phyloP scores from a whole-genome alignment of 2,113 vertebrate species.

The Pseudolaguvia tuberculata region DNA sequence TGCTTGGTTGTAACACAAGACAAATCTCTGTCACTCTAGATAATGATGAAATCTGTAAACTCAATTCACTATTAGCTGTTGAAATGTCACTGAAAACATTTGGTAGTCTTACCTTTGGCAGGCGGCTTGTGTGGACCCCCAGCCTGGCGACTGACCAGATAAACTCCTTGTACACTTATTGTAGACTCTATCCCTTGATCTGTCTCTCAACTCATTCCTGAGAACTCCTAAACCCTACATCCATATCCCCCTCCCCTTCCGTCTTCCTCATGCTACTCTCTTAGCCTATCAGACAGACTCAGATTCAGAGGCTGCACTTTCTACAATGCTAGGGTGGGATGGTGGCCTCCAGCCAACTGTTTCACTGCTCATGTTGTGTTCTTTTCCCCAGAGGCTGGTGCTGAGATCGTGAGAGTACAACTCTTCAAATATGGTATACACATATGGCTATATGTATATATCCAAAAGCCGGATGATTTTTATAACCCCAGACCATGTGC shows the following conservation, averaged over 20 bases:
- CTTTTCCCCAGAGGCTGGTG: constrained; percentile 22
- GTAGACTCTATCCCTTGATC: constrained; percentile 19
- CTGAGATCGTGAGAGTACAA: constrained; percentile 34
- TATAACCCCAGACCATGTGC: background rate
- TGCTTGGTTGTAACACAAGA: too few relatives aligned
- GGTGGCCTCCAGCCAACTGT: constrained; percentile 28
- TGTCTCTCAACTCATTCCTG: constrained; percentile 38
- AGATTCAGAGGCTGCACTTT: constrained; percentile 29
- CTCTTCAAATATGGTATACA: constrained; percentile 27
- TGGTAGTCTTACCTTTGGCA: constrained; percentile 44
- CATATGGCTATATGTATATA: constrained; percentile 18
- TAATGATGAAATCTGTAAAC: background rate
- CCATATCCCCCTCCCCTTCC: constrained; percentile 23
- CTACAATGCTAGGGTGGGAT: constrained; percentile 38
- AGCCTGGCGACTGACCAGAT: constrained; percentile 29
- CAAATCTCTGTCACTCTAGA: too few relatives aligned
- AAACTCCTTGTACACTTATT: constrained; percentile 26
- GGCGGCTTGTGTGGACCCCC: constrained; percentile 47
- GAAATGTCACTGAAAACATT: background rate
- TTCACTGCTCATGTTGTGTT: constrained; percentile 26
- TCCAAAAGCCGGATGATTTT: background rate
- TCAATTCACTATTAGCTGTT: background rate
- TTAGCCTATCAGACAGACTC: constrained; percentile 36
- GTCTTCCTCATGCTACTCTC: constrained; percentile 20
- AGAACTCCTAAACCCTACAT: constrained; percentile 34